These are phyloP conservation scores for Noctua janthe DNA, from an alignment of 2,888 invertebrate genomes.

Conservation along the genomic window DNA sequence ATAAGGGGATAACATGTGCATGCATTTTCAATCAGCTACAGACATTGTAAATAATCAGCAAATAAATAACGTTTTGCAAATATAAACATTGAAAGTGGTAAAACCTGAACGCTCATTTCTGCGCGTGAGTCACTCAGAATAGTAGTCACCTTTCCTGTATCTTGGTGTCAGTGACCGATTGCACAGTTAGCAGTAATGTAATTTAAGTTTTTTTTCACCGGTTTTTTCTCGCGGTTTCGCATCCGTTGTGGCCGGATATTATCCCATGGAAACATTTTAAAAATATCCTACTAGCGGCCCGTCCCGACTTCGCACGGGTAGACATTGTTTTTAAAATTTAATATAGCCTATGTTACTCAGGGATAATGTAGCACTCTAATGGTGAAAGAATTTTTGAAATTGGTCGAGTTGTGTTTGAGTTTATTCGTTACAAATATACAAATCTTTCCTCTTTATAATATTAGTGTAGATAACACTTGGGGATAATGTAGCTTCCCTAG, in stretches of 20 bases:
- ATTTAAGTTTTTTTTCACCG: not conserved
- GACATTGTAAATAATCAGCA: not conserved
- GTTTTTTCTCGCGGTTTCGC: not conserved
- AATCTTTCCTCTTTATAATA: too few species aligned
- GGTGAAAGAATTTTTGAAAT: too few species aligned
- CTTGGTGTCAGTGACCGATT: conserved; percentile 39
- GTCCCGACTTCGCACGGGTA: too few species aligned
- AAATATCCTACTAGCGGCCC: too few species aligned
- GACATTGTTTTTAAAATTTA: too few species aligned
- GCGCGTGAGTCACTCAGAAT: conserved; percentile 38
- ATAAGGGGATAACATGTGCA: not conserved
- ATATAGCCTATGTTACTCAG: too few species aligned
- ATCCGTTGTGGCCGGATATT: too few species aligned
- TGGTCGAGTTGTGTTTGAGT: too few species aligned
- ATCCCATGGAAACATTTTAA: not conserved
- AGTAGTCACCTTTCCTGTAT: not conserved
- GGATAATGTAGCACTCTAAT: too few species aligned
- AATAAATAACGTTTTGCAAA: not conserved
- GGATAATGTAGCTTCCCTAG: too few species aligned
- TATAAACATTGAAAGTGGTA: conserved; percentile 21
- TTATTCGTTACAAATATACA: too few species aligned
- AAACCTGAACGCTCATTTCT: conserved; percentile 24
- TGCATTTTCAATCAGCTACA: not conserved
- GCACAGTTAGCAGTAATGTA: conserved; percentile 36
- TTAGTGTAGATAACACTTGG: too few species aligned